These are phyloP conservation scores for Sceliomorpha sp. DNA, from an alignment of 2,888 invertebrate genomes.

Conservation along the genomic window DNA sequence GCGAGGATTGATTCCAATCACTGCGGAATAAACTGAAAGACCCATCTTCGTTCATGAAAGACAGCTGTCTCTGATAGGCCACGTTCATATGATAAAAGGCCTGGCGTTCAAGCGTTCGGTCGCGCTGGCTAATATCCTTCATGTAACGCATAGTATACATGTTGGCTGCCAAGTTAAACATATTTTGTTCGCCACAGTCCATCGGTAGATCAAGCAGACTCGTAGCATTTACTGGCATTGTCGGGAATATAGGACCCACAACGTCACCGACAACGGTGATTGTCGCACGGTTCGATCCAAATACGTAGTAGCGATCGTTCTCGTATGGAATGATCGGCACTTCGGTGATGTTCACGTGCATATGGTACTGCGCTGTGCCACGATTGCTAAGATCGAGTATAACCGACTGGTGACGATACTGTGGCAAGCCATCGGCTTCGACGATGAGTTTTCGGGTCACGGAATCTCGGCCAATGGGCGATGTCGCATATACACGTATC, in stretches of 20 bases:
- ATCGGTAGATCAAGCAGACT: slow-evolving; percentile 90
- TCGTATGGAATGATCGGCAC: slow-evolving; percentile 95
- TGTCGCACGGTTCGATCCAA: slow-evolving; percentile 92
- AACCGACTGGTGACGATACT: slow-evolving; percentile 94
- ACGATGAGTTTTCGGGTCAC: slow-evolving; percentile 86
- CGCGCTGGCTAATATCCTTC: slow-evolving; percentile 93
- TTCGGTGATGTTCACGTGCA: slow-evolving; percentile 97
- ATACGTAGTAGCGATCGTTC: slow-evolving; percentile 94
- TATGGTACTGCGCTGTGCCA: slow-evolving; percentile 95
- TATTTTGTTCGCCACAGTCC: slow-evolving; percentile 96
- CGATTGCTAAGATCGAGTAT: slow-evolving; percentile 95
- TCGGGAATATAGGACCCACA: slow-evolving; percentile 95
- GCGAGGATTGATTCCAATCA: slow-evolving; percentile 94
- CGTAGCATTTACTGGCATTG: slow-evolving; percentile 94
- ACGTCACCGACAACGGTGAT: slow-evolving; percentile 94
- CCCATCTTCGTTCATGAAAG: slow-evolving; percentile 94
- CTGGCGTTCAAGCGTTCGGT: slow-evolving; percentile 88
- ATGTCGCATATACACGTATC: slow-evolving; percentile 88
- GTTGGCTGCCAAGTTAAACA: slow-evolving; percentile 98
- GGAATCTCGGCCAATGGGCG: slow-evolving; percentile 87
- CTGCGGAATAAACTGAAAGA: slow-evolving; percentile 95
- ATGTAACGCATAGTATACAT: slow-evolving; percentile 95
- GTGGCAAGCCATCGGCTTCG: slow-evolving; percentile 94
- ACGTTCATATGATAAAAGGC: slow-evolving; percentile 95
- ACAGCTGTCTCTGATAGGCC: slow-evolving; percentile 93